Conservation (phyloP, 2,797 vertebrate genomes). For the Pantherophis alleghaniensis region DNA sequence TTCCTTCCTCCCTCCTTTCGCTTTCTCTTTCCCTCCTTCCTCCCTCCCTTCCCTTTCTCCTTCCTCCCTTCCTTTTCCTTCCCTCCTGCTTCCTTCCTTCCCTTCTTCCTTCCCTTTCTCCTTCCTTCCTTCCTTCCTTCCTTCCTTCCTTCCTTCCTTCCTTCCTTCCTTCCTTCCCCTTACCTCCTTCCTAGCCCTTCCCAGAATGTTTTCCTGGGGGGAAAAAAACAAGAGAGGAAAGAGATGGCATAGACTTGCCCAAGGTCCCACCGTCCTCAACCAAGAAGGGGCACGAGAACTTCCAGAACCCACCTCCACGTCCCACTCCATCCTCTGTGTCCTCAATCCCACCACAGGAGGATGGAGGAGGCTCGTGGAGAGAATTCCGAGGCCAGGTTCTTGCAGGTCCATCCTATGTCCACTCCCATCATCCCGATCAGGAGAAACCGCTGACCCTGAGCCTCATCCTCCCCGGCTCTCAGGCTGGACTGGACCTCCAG, state of each 20-base stretch:
- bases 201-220: background rate
- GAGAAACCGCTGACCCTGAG: background rate
- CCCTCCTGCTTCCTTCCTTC: too few relatives aligned
- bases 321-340: background rate
- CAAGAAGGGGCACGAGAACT: background rate
- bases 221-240: background rate
- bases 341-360: background rate
- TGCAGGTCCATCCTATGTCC: background rate
- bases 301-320: background rate
- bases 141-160: too few relatives aligned
- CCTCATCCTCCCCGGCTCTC: background rate
- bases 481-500: fast-evolving
- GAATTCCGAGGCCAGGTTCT: background rate
- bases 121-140: too few relatives aligned
- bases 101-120: too few relatives aligned
- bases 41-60: too few relatives aligned
- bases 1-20: too few relatives aligned
- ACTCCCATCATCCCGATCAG: background rate
- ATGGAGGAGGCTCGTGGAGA: background rate
- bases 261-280: background rate
- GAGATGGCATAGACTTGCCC: background rate
- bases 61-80: too few relatives aligned
- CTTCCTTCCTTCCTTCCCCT: too few relatives aligned
- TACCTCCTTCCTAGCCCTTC: too few relatives aligned
- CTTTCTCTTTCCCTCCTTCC: too few relatives aligned